Evolutionary conservation across 2,888 invertebrate species (phyloP).

Genomic region (Mesochorus sp.): DNA sequence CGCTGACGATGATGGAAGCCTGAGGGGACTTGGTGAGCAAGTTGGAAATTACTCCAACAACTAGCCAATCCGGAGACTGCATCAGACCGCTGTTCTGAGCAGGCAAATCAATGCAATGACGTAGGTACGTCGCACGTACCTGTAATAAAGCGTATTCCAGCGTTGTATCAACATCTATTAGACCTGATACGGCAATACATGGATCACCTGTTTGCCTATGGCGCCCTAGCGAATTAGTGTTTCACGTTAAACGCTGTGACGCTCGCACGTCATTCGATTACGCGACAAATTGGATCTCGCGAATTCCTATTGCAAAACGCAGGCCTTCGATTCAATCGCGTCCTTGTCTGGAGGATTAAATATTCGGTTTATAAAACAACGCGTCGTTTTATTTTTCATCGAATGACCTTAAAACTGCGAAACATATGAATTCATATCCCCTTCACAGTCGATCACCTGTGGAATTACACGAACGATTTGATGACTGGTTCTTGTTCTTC

Average conservation of each 20-base stretch:
- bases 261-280: constrained; percentile 47
- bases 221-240: constrained; percentile 20
- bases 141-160: not conserved
- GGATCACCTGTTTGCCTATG: constrained; percentile 26
- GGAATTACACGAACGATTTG: too few relatives aligned
- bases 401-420: constrained; percentile 16
- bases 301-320: constrained; percentile 1
- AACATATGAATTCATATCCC: too few relatives aligned
- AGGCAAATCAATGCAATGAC: constrained; percentile 15
- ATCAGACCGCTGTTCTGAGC: constrained; percentile 29
- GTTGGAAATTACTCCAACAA: constrained; percentile 51
- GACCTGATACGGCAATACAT: not conserved
- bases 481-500: too few relatives aligned
- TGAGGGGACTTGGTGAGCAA: constrained; percentile 36
- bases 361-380: constrained; percentile 21
- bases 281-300: constrained; percentile 44
- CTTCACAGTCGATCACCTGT: too few relatives aligned
- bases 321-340: constrained; percentile 39
- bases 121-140: not conserved
- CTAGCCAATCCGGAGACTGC: constrained; percentile 22
- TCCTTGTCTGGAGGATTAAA: constrained; percentile 50
- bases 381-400: constrained; percentile 10
- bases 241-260: constrained; percentile 26
- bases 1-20: constrained; percentile 35
- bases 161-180: not conserved